These are phyloP conservation scores for Tenthredo scrophulariae DNA, from an alignment of 2,888 invertebrate species.

Conservation along the genomic window DNA sequence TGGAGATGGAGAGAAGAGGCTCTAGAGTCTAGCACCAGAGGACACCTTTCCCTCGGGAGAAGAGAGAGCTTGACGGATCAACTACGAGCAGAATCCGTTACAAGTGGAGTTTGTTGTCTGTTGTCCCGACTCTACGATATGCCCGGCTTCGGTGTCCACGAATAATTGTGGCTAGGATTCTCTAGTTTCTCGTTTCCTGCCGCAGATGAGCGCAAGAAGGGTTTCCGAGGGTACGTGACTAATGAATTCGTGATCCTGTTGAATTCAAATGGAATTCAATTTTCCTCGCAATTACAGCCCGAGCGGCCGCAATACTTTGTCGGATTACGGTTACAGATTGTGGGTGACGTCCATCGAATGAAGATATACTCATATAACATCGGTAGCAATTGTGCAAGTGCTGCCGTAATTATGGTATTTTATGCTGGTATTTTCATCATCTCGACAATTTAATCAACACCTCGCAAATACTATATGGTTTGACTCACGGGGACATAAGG, in stretches of 20 bases:
- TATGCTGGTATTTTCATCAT: background rate
- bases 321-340: conserved; percentile 5
- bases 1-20: background rate
- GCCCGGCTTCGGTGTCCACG: conserved; percentile 19
- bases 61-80: conserved; percentile 32
- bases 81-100: conserved; percentile 40
- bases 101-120: conserved; percentile 41
- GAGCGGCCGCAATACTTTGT: conserved; percentile 12
- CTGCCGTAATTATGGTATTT: background rate
- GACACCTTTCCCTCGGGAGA: conserved; percentile 41
- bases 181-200: conserved; percentile 13
- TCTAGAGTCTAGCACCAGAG: background rate
- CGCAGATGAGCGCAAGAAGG: conserved; percentile 23
- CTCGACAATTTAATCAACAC: background rate
- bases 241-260: conserved; percentile 43
- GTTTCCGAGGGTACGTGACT: conserved; percentile 41
- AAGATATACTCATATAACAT: background rate
- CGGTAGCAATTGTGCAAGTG: background rate
- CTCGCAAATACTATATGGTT: background rate
- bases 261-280: conserved; percentile 43
- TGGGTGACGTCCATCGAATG: background rate
- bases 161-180: conserved; percentile 37
- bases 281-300: conserved; percentile 24
- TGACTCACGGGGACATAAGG: background rate
- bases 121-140: conserved; percentile 9